Base-by-base conservation (phyloP, 1,140 invertebrate genomes). In the Scaptomyza hsui region DNA sequence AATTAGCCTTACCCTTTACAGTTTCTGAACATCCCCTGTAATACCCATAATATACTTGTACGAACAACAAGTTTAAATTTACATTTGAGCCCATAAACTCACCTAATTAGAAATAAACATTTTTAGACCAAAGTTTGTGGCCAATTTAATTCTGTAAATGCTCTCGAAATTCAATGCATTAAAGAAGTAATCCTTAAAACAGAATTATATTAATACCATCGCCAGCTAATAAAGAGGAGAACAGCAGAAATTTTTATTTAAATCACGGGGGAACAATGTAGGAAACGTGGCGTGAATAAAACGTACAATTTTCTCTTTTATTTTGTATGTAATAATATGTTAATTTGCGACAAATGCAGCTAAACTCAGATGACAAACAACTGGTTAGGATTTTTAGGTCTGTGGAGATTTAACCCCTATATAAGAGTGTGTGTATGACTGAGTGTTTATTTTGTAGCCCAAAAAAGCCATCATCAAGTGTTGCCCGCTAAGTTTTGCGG, bases 41-140 rank as follows among this genome's bases (percentile, higher is more conserved):
- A 1, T 24, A 2, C 5, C 15, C 6, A 32, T 39, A 37, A 37
- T 10, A 37, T 37, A 18, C n/a, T 39, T 53, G 7, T 32, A 3
- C 32, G 12, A 18, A 19, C 6, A 32, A 39, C 19, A 13, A 29
- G n/a, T 41, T 41, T 21, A 51, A 59, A 59, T 60, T 59, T 42
- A 12, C 15, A 56, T 78, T 78, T 26, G 53, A 78, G 47, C 65
- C 39, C 51, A 45, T 56, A 73, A 72, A 72, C 44, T 65, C 61
- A 62, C 9, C 59, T 60, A 85, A 85, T 85, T 77, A 24, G 56
- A 59, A 56, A 75, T 86, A 77, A 86, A 81, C 51, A 73, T 76
- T 72, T 80, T 39, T 44, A 49, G 39, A 1, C 21, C 18, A 4
- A 48, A 60, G 60, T 65, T 73, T 81, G 80, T 85, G 81, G 15